These are phyloP conservation scores for Xestia ashworthii DNA, from an alignment of 2,888 invertebrate species.

Conservation along the genomic window DNA sequence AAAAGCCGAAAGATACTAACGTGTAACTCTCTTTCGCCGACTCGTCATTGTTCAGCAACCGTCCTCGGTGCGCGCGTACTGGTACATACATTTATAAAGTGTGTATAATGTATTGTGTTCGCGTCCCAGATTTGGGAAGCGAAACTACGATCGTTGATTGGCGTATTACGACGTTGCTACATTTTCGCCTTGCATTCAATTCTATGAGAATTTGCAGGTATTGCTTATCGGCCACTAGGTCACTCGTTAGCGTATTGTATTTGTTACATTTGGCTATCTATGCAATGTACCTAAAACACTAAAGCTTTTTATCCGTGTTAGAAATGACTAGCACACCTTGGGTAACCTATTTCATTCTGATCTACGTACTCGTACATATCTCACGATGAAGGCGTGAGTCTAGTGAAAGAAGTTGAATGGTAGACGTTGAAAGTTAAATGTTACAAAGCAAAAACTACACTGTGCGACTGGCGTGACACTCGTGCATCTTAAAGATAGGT, in stretches of 20 bases:
- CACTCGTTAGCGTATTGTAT: conserved; percentile 77
- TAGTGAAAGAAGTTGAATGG: not conserved
- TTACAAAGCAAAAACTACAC: conserved; percentile 4
- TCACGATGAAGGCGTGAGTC: conserved; percentile 1
- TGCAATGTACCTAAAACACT: conserved; percentile 57
- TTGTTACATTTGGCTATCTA: conserved; percentile 65
- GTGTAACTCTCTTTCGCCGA: conserved; percentile 80
- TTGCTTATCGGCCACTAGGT: conserved; percentile 86
- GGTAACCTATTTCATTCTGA: conserved; percentile 34
- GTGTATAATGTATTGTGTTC: conserved; percentile 79
- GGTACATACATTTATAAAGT: conserved; percentile 77
- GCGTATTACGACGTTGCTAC: conserved; percentile 87
- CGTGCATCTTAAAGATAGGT: not conserved
- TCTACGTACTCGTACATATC: conserved; percentile 5
- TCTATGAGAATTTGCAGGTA: conserved; percentile 87
- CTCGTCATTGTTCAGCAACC: conserved; percentile 79
- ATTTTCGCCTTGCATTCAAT: conserved; percentile 88
- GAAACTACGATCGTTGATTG: conserved; percentile 88
- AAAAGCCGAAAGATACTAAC: conserved; percentile 82
- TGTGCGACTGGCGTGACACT: not conserved
- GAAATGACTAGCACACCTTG: conserved; percentile 43
- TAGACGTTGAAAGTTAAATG: not conserved
- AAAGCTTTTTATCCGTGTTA: conserved; percentile 63
- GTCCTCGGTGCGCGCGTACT: conserved; percentile 78
- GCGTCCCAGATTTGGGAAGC: conserved; percentile 87